Base-by-base conservation (phyloP, 2,888 invertebrate genomes). In the Rotaria magnacalcarata region DNA sequence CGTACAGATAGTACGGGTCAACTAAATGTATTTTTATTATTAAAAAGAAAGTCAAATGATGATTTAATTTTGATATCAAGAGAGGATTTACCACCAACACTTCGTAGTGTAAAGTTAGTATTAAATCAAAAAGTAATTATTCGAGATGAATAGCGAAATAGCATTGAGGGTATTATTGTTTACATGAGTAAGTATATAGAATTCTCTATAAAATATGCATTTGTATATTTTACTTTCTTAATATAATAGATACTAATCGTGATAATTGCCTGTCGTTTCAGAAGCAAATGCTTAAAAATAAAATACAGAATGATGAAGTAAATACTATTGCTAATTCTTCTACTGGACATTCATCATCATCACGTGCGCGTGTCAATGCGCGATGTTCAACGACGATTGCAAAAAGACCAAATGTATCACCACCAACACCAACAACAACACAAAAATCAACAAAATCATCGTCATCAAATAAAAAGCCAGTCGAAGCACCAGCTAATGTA, bases 21-120 rank as follows among this genome's bases (percentile, higher is more conserved):
- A 60, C 10, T 60, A 27, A 60, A 60, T 60, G 60, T 60, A n/a
- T 60, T 60, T 60, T n/a, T 60, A 14, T 60, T 60, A 60, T 60
- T 60, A 14, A 60, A 60, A 14, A 60, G 27, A 14, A 60, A 60
- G 10, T 10, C n/a, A 60, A 60, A 60, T 60, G n/a, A 27, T 27
- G 60, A 60, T n/a, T 27, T 60, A 27, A 5, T 60, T 11, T n/a
- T 60, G n/a, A n/a, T 60, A 27, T 60, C 60, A 7, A n/a, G 60
- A 60, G 60, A 60, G 11, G n/a, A 60, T 60, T 27, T 60, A 60
- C 60, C 60, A 60, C 27, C 60, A 60, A 60, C 60, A 27, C 60
- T 60, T 27, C 60, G 60, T 27, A 60, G 14, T 60, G 60, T n/a
- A 14, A n/a, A n/a, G 27, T 60, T 60, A 27, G 11, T n/a, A n/a